Percentiles rank a stretch among this genome's conserved stretches.
These are phyloP conservation scores for Heliothis peltigera DNA, from an alignment of 2,888 invertebrate species.

Conservation along the genomic window DNA sequence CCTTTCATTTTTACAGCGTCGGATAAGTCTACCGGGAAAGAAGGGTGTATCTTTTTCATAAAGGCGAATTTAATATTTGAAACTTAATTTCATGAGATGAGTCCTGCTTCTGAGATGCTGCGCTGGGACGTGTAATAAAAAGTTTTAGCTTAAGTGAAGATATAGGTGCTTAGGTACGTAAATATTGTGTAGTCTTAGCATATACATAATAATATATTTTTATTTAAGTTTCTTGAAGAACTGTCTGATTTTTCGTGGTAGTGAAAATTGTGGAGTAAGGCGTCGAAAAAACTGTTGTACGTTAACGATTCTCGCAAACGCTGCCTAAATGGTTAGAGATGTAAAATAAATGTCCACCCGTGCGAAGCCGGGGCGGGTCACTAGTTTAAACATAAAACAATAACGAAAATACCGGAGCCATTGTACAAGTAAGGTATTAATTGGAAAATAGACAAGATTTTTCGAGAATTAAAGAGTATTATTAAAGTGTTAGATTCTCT, in stretches of 20 bases:
- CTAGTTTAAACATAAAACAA: no score
- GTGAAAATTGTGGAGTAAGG: no score
- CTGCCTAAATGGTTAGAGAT: no score
- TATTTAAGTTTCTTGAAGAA: no score
- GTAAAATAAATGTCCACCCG: no score
- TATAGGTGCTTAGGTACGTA: slow-evolving; percentile 1
- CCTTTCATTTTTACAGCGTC: slow-evolving; percentile 42
- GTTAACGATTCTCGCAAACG: no score
- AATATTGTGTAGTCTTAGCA: neutral
- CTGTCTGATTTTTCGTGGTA: no score
- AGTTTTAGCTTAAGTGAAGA: slow-evolving; percentile 47
- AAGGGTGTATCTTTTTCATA: slow-evolving; percentile 78
- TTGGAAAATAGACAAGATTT: neutral
- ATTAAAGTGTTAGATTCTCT: no score
- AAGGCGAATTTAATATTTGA: slow-evolving; percentile 85
- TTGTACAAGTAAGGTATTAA: no score
- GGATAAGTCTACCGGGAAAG: slow-evolving; percentile 46
- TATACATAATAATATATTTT: neutral
- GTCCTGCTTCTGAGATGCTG: slow-evolving; percentile 57
- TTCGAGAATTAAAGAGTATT: neutral
- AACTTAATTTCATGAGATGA: slow-evolving; percentile 85
- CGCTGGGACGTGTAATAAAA: slow-evolving; percentile 63
- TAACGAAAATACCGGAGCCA: no score
- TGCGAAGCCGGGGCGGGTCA: no score
- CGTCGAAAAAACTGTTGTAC: no score